phyloP scores from a whole-genome alignment of 2,888 invertebrate genomes.

The Melangyna quadrimaculata region DNA sequence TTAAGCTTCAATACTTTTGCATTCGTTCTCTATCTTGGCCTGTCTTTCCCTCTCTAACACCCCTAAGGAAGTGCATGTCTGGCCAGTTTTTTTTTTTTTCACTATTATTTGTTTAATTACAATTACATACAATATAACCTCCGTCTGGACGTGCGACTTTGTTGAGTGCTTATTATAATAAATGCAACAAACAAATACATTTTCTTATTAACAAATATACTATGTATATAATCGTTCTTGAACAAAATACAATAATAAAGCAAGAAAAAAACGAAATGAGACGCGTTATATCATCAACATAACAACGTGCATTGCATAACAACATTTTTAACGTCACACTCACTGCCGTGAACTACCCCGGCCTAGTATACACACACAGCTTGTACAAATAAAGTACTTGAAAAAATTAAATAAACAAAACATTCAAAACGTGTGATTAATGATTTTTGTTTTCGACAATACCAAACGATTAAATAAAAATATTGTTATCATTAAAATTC shows the following conservation, averaged over 20 bases:
- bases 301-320: constrained; percentile 56
- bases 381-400: constrained; percentile 30
- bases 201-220: constrained; percentile 16
- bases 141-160: constrained; percentile 50
- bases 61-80: background rate
- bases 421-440: constrained; percentile 26
- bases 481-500: constrained; percentile 52
- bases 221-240: constrained; percentile 28
- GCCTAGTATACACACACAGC: background rate
- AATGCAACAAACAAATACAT: constrained; percentile 23
- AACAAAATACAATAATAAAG: constrained; percentile 4
- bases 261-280: constrained; percentile 14
- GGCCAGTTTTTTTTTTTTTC: background rate
- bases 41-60: background rate
- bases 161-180: constrained; percentile 26
- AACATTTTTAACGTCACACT: constrained; percentile 33
- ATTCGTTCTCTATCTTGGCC: background rate
- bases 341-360: background rate
- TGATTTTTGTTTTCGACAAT: constrained; percentile 20
- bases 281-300: constrained; percentile 49
- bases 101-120: constrained; percentile 10
- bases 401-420: constrained; percentile 45
- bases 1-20: background rate
- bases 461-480: background rate
- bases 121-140: background rate